These are phyloP conservation scores for Megaptera novaeangliae DNA, from an alignment of 2,113 vertebrate genomes.

Conservation along the genomic window DNA sequence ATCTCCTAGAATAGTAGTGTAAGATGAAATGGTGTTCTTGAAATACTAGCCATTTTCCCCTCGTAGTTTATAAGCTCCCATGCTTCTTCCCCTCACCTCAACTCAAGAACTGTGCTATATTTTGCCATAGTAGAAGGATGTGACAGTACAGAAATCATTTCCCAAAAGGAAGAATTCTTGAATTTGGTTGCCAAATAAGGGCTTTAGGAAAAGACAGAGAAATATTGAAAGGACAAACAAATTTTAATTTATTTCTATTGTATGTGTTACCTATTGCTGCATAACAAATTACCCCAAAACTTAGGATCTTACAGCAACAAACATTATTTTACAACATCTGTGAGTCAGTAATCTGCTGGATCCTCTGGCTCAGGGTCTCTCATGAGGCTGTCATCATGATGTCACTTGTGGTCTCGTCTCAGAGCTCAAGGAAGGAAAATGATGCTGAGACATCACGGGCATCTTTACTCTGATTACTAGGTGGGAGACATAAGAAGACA, in stretches of 20 bases:
- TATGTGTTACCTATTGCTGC: neutral
- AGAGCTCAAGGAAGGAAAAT: neutral
- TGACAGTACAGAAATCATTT: neutral
- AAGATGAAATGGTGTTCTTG: neutral
- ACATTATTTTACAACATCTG: neutral
- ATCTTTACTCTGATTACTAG: neutral
- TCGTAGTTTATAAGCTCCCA: neutral
- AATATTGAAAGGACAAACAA: neutral
- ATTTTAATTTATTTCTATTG: neutral
- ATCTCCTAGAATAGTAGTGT: neutral
- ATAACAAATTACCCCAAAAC: neutral
- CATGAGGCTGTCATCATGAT: neutral
- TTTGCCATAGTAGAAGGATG: neutral
- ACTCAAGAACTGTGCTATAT: neutral
- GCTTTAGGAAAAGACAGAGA: neutral
- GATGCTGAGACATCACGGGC: neutral
- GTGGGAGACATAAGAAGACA: neutral
- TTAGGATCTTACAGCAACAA: neutral
- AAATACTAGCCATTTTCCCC: neutral
- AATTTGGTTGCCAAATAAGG: neutral
- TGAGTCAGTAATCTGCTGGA: neutral
- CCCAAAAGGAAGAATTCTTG: neutral
- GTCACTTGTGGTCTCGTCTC: neutral
- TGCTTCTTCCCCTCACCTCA: neutral
- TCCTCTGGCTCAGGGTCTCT: neutral